These are phyloP conservation scores for Patella ulyssiponensis DNA, from an alignment of 2,888 invertebrate species.

Conservation along the genomic window DNA sequence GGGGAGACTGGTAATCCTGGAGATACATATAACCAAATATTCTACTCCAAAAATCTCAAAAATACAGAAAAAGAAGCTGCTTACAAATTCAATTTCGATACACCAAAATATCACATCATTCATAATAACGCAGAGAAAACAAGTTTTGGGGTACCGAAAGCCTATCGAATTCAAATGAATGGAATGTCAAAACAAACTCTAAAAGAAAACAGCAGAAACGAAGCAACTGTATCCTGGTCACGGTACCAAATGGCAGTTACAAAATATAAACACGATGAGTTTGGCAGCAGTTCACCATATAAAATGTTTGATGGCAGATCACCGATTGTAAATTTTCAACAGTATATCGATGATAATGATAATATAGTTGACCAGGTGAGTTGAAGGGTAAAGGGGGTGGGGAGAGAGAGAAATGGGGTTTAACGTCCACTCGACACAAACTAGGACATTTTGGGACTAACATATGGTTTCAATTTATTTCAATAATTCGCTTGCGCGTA, in stretches of 20 bases:
- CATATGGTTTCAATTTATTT: no score
- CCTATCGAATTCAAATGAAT: constrained; percentile 51
- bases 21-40: constrained; percentile 41
- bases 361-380: constrained; percentile 56
- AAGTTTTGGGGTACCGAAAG: constrained; percentile 45
- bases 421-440: no score
- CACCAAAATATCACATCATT: constrained; percentile 60
- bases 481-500: no score
- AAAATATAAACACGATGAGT: constrained; percentile 54
- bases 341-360: constrained; percentile 55
- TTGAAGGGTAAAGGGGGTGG: neutral
- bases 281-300: constrained; percentile 53
- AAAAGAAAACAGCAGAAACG: constrained; percentile 44
- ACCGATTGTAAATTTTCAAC: constrained; percentile 54
- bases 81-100: constrained; percentile 56
- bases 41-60: constrained; percentile 40
- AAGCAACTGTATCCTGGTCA: constrained; percentile 56
- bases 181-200: constrained; percentile 56
- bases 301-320: constrained; percentile 49
- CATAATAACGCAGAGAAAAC: constrained; percentile 50
- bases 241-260: constrained; percentile 63
- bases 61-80: constrained; percentile 53
- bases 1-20: constrained; percentile 33
- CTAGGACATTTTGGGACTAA: no score
- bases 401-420: no score